Base-by-base conservation (phyloP, 2,113 vertebrate genomes). In the Acanthisitta chloris region DNA sequence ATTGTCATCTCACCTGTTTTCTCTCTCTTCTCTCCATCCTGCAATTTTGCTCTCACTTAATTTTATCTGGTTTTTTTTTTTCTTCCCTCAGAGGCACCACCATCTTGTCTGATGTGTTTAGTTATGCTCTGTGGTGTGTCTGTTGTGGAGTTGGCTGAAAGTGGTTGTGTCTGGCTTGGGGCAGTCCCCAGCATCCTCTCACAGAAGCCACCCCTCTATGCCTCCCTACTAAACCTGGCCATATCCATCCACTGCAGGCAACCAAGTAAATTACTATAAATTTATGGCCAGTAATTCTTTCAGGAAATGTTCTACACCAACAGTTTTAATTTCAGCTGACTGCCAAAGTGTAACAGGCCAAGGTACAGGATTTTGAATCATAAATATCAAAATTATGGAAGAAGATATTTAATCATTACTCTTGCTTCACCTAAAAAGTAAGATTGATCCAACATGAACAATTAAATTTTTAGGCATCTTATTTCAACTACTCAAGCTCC, bases 11-110 rank as follows among this genome's bases (percentile, higher is more conserved):
- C 43, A 40, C 8, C 33, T 4, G 12, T 42, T 36, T 26, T 6
- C 0, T 2, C 15, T 1, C 9, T 46, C 8, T 5, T 61, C 6
- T 24, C 6, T 59, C 25, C 18, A 17, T 29, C 11, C 5, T 72
- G 15, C 8, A 17, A 38, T 69, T 82, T 65, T 61, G 4, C 18
- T 7, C 14, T 76, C 67, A 61, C 26, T 48, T 43, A 19, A 76
- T 14, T 49, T 5, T 26, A 12, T 40, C n/a, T n/a, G n/a, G n/a
- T 77, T 62, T 64, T 57, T n/a, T 16, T 16, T 34, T 55, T 20
- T 14, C 23, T 54, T 24, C 18, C 43, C 14, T 49, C 19, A 40
- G 40, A 69, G 10, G 14, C 9, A 69, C 7, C 29, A 55, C 5
- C 12, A 72, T 5, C 9, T 45, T 43, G 4, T 38, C 15, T 70